Base-by-base conservation (phyloP, 2,888 invertebrate species). In the Trimorus sp. region DNA sequence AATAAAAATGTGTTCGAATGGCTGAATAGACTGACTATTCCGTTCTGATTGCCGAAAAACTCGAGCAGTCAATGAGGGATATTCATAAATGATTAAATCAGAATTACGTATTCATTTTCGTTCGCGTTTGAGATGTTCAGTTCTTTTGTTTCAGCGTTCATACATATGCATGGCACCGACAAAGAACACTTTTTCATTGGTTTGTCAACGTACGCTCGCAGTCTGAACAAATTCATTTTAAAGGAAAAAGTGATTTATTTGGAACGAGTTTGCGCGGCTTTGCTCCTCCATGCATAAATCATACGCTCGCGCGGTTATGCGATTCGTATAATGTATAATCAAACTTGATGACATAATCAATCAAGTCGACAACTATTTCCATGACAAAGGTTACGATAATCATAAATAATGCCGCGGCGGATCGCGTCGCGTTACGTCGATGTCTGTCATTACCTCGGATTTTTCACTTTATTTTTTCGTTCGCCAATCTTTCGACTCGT, bases 191-290 rank as follows among this genome's bases (percentile, higher is more conserved):
- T 56, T 65, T 65, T 58, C 63, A 38, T 74, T 36, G 65, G 51
- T 74, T 65, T 59, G 74, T 74, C 74, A 74, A 51, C 38, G 65
- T 51, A 42, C 74, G 58, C 49, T 65, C 40, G 49, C 11, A 58
- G 40, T 11, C 26, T 56, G 58, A 58, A 59, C 58, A 65, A 74
- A 74, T 65, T 74, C 74, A 74, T 65, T 58, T 58, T 65, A 65
- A 63, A 74, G 53, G 42, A 63, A 66, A 75, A 74, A 74, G 65
- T 65, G 63, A 73, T 73, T 63, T 63, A 65, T 65, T 73, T 73
- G 56, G 63, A 65, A 63, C 45, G 58, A 73, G 73, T 49, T 73
- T 49, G 54, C 54, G 60, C 54, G 73, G 48, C 37, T 63, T 60
- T 60, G 40, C 63, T 60, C 9, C 58, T 63, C 48, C 49, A 74